Percentiles rank a stretch among this genome's conserved stretches.
Conservation (phyloP, 2,113 vertebrate genomes). For the Acinonyx jubatus region DNA sequence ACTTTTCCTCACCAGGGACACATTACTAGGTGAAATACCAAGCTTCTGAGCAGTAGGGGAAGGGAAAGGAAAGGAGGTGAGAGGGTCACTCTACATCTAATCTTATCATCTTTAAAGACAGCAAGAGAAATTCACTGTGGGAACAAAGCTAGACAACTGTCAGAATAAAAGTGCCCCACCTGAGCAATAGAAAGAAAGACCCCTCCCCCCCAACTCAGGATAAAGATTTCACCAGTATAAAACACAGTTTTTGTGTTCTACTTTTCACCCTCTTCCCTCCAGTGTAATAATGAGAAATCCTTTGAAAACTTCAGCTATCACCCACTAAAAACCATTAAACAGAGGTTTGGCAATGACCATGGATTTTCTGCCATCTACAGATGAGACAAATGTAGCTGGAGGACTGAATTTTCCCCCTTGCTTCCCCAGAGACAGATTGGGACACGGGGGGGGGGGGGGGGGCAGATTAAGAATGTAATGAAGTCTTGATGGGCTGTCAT, state of each 20-base stretch:
- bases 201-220: background rate
- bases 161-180: background rate
- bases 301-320: background rate
- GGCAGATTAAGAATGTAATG: background rate
- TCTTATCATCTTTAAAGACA: slow-evolving; percentile 1
- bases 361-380: background rate
- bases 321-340: background rate
- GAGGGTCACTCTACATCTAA: background rate
- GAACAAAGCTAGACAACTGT: background rate
- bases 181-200: background rate
- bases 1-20: slow-evolving; percentile 59
- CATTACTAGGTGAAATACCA: slow-evolving; percentile 48
- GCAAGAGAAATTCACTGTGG: background rate
- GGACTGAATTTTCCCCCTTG: background rate
- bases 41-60: background rate
- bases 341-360: background rate
- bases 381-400: background rate
- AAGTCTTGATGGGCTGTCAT: background rate
- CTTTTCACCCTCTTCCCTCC: background rate
- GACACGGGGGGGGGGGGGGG: background rate
- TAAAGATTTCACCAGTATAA: background rate
- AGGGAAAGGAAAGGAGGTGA: background rate
- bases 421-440: background rate
- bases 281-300: background rate
- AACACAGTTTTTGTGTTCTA: background rate